These are phyloP conservation scores for Oncorhynchus masou DNA, from an alignment of 2,113 vertebrate genomes.

Conservation along the genomic window DNA sequence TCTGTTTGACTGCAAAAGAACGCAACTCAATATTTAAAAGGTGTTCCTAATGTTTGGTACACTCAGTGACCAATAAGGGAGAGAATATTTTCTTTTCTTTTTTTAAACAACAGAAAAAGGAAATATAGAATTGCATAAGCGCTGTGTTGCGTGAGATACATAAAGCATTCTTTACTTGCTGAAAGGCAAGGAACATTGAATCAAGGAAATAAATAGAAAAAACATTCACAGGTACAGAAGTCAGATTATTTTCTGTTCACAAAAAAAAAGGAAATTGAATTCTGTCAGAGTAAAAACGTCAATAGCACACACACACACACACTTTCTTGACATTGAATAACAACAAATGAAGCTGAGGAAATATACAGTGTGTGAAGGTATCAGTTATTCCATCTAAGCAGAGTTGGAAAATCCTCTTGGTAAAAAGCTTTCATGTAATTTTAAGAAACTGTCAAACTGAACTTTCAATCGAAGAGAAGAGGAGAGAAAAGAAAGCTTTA, in stretches of 20 bases:
- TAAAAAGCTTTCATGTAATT: slow-evolving; percentile 18
- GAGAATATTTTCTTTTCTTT: slow-evolving; percentile 26
- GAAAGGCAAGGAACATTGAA: slow-evolving; percentile 81
- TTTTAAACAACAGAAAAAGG: slow-evolving; percentile 40
- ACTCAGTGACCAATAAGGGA: slow-evolving; percentile 61
- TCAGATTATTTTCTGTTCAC: slow-evolving; percentile 65
- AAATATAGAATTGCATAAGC: slow-evolving; percentile 86
- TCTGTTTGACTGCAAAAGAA: too few species aligned
- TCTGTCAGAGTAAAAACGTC: slow-evolving; percentile 50
- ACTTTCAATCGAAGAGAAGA: background rate
- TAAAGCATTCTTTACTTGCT: slow-evolving; percentile 85
- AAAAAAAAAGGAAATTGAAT: slow-evolving; percentile 52
- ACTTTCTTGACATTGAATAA: slow-evolving; percentile 62
- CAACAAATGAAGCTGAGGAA: slow-evolving; percentile 64
- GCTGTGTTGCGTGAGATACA: slow-evolving; percentile 79
- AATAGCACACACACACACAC: background rate
- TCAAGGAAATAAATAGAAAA: slow-evolving; percentile 69
- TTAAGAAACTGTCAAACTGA: background rate
- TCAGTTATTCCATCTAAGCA: slow-evolving; percentile 22
- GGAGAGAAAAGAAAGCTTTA: background rate
- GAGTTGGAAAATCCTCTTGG: slow-evolving; percentile 32
- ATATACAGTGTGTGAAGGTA: slow-evolving; percentile 56
- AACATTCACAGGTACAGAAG: slow-evolving; percentile 77
- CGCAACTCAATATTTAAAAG: too few species aligned
- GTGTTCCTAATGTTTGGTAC: too few species aligned